Conservation (phyloP, 2,888 invertebrate genomes). For the Mimumesa dahlbomi region DNA sequence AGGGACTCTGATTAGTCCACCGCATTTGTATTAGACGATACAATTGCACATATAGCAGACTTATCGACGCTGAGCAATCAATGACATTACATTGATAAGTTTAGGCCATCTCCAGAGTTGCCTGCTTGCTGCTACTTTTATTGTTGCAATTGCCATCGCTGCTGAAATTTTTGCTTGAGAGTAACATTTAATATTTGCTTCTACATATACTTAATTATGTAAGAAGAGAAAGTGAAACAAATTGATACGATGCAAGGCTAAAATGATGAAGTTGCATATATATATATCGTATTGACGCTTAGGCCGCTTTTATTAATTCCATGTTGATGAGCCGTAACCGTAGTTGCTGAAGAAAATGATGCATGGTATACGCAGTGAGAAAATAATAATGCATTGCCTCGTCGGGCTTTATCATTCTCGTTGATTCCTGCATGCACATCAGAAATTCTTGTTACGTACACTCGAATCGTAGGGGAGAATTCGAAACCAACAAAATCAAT, state of each 20-base stretch:
- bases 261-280: too few relatives aligned
- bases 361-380: constrained; percentile 42
- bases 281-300: background rate
- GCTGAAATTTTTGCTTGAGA: constrained; percentile 21
- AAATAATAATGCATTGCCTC: constrained; percentile 14
- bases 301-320: constrained; percentile 13
- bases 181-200: constrained; percentile 7
- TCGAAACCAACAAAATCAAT: too few relatives aligned
- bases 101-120: constrained; percentile 81
- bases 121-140: constrained; percentile 69
- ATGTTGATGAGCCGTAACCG: constrained; percentile 18
- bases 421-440: constrained; percentile 26
- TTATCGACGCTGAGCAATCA: constrained; percentile 73
- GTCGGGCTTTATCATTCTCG: constrained; percentile 8
- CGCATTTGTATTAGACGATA: constrained; percentile 57
- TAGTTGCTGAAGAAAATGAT: constrained; percentile 34
- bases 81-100: constrained; percentile 73
- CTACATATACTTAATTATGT: background rate
- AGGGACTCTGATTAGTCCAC: constrained; percentile 6
- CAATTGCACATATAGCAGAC: constrained; percentile 70
- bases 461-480: background rate
- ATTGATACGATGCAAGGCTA: background rate
- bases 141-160: constrained; percentile 31
- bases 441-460: constrained; percentile 13
- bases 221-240: background rate